phyloP scores from a whole-genome alignment of 2,888 invertebrate species.

The Nowickia ferox region DNA sequence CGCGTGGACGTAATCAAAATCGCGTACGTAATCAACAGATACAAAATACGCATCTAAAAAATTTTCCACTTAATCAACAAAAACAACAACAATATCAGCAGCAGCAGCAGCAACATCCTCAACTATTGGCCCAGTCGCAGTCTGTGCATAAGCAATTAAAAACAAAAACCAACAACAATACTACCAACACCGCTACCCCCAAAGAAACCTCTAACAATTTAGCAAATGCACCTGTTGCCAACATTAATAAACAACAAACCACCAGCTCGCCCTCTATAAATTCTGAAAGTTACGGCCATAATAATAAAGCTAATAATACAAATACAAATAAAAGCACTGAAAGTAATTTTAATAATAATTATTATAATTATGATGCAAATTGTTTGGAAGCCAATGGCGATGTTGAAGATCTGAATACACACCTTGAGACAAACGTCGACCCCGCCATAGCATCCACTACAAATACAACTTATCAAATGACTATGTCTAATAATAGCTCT shows the following conservation, averaged over 20 bases:
- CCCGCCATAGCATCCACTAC: constrained; percentile 73
- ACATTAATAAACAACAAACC: constrained; percentile 54
- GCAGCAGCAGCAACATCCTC: constrained; percentile 68
- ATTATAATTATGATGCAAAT: constrained; percentile 54
- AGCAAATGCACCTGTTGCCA: constrained; percentile 70
- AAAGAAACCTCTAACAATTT: constrained; percentile 70
- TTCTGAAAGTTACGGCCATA: constrained; percentile 69
- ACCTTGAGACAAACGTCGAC: constrained; percentile 81
- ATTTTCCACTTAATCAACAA: constrained; percentile 65
- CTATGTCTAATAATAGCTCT: constrained; percentile 81
- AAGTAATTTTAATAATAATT: constrained; percentile 51
- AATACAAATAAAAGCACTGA: constrained; percentile 49
- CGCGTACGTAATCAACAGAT: constrained; percentile 77
- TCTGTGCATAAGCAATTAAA: constrained; percentile 65
- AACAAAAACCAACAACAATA: constrained; percentile 50
- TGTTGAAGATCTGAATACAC: constrained; percentile 71
- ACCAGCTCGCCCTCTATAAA: constrained; percentile 72
- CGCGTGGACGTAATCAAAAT: constrained; percentile 83
- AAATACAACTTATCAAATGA: constrained; percentile 80
- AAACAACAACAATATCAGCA: constrained; percentile 25
- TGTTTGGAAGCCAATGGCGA: constrained; percentile 49
- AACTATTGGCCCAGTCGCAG: constrained; percentile 54
- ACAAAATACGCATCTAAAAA: constrained; percentile 72
- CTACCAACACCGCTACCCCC: constrained; percentile 25
- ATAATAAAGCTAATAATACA: constrained; percentile 64